phyloP scores from a whole-genome alignment of 2,888 invertebrate genomes.

The Cantharis nigra region DNA sequence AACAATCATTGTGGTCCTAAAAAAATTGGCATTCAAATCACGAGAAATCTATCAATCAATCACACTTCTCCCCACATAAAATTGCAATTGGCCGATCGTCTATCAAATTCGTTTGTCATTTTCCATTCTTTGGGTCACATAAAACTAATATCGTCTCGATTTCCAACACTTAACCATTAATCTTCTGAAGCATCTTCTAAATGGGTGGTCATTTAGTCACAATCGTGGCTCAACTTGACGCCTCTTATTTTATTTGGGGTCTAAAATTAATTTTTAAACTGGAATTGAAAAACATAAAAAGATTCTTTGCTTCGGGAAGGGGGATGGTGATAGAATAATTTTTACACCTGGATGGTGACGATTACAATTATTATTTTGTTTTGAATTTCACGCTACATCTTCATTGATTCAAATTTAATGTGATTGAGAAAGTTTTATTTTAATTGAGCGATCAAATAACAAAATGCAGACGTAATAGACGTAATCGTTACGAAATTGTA shows the following conservation, averaged over 20 bases:
- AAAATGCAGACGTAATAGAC: background rate
- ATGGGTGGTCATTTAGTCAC: background rate
- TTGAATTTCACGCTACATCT: too few species aligned
- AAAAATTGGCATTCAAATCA: background rate
- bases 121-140: background rate
- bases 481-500: background rate
- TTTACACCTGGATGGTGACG: too few species aligned
- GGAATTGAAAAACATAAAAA: background rate
- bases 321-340: background rate
- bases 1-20: background rate
- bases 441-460: background rate
- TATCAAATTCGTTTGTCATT: background rate
- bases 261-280: background rate
- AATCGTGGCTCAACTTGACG: background rate
- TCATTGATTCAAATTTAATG: background rate
- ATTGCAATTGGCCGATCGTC: background rate
- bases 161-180: background rate
- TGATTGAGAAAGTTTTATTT: background rate
- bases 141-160: background rate
- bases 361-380: too few species aligned
- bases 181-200: background rate
- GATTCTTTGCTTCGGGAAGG: background rate
- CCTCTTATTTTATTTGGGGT: background rate
- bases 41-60: background rate
- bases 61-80: background rate